A percentile compares a stretch with the other conserved stretches of the same genome.
phyloP scores from a whole-genome alignment of 2,113 vertebrate genomes.

The Larimichthys crocea region DNA sequence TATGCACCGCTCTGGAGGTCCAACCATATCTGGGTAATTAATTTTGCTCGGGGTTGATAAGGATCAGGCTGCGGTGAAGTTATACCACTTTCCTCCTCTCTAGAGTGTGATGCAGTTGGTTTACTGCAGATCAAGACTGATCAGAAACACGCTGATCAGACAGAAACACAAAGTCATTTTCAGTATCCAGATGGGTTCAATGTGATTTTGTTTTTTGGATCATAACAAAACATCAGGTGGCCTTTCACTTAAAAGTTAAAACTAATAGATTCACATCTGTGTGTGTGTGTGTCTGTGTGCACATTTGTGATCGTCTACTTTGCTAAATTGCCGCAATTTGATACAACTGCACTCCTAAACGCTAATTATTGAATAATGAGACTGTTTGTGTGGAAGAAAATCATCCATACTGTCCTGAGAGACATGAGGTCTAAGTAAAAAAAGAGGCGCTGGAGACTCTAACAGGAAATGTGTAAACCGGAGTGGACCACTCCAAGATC shows the following conservation, averaged over 20 bases:
- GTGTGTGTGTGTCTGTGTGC: neutral
- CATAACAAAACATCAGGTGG: neutral
- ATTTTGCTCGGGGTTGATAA: conserved; percentile 8
- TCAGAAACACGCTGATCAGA: neutral
- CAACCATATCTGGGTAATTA: neutral
- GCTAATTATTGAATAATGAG: conserved; percentile 20
- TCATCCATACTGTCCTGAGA: neutral
- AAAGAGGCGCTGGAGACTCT: neutral
- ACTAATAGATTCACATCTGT: neutral
- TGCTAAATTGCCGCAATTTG: conserved; percentile 3
- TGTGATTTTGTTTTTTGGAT: neutral
- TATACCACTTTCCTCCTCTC: neutral
- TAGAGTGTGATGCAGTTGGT: neutral
- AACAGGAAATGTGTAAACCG: neutral
- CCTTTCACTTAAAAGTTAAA: neutral
- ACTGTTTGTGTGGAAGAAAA: neutral
- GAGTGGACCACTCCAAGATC: neutral
- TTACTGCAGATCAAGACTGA: neutral
- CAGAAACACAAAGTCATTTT: neutral
- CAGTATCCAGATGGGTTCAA: neutral
- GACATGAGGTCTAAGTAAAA: neutral
- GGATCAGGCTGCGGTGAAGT: neutral
- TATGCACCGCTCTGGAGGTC: neutral
- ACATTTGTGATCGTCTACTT: neutral
- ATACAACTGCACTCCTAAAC: neutral